phyloP scores from a whole-genome alignment of 2,888 invertebrate species.

The Cephus nigrinus region DNA sequence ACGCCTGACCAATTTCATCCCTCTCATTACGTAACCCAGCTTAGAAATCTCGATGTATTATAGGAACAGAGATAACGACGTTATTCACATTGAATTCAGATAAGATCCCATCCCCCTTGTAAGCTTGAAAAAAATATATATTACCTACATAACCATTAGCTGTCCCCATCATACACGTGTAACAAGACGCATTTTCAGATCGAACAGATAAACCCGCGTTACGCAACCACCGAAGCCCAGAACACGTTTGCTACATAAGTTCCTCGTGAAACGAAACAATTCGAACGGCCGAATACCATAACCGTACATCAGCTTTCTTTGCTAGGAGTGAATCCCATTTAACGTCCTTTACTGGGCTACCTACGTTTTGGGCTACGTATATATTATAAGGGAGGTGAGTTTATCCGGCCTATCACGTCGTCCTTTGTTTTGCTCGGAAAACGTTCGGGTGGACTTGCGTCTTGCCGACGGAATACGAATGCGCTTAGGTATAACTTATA shows the following conservation, averaged over 20 bases:
- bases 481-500: conserved; percentile 23
- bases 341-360: conserved; percentile 1
- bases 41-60: too few relatives aligned
- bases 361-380: conserved; percentile 25
- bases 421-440: conserved; percentile 39
- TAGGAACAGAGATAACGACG: too few relatives aligned
- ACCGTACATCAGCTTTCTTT: conserved; percentile 35
- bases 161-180: conserved; percentile 1
- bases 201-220: conserved; percentile 33
- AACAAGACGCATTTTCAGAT: neutral
- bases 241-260: conserved; percentile 33
- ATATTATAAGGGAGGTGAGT: neutral
- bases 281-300: conserved; percentile 33
- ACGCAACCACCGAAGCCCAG: conserved; percentile 35
- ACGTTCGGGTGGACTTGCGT: conserved; percentile 17
- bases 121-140: too few relatives aligned
- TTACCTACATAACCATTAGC: too few relatives aligned
- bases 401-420: conserved; percentile 5
- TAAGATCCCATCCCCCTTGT: too few relatives aligned
- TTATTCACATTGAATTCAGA: too few relatives aligned
- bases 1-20: too few relatives aligned
- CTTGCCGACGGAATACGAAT: conserved; percentile 40
- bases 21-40: too few relatives aligned
- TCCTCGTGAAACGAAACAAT: conserved; percentile 28
- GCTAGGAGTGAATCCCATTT: conserved; percentile 35